Base-by-base conservation (phyloP, 2,113 vertebrate genomes). In the Blennius ocellaris region DNA sequence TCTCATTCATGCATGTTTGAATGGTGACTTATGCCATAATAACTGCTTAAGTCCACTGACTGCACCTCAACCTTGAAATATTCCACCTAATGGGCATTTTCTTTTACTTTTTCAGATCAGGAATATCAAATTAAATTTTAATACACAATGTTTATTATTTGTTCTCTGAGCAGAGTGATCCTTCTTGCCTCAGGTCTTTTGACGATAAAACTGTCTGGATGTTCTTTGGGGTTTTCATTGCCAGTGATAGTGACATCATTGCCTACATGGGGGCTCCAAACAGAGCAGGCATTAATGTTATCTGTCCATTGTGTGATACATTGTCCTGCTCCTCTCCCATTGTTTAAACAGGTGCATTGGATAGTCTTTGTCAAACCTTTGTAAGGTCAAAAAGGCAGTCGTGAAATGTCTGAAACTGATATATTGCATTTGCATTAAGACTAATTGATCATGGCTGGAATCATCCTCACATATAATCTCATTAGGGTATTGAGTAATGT, bases 1-100 rank as follows among this genome's bases (percentile, higher is more conserved):
- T 86, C 84, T 77, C 88, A 90, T 87, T 87, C 90, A 91, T 91
- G 90, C 91, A 87, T 92, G 88, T 86, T 87, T 90, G 71, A 87
- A 83, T 66, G 81, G 87, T 90, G 83, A 91, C 90, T 92, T 89
- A 82, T 88, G 80, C 85, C 80, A 87, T 60, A 72, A 70, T 84
- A 86, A 89, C 85, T 81, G 74, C 80, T 71, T 53, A 51, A 55
- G 48, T 63, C 64, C 64, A 70, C 52, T 66, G 62, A 62, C 84
- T 71, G 53, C 78, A 82, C 54, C 74, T 69, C 69, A 51, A 69
- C 41, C 72, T 64, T 51, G 5, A 67, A 79, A 89, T 74, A 84
- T 87, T 83, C 78, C 58, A 56, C 61, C 78, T 89, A 86, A 93
- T 87, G 73, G 77, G 47, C 70, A 67, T 73, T 80, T 81, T 81